Conservation (phyloP, 1,140 invertebrate species). For the Panagrolaimus sp. region DNA sequence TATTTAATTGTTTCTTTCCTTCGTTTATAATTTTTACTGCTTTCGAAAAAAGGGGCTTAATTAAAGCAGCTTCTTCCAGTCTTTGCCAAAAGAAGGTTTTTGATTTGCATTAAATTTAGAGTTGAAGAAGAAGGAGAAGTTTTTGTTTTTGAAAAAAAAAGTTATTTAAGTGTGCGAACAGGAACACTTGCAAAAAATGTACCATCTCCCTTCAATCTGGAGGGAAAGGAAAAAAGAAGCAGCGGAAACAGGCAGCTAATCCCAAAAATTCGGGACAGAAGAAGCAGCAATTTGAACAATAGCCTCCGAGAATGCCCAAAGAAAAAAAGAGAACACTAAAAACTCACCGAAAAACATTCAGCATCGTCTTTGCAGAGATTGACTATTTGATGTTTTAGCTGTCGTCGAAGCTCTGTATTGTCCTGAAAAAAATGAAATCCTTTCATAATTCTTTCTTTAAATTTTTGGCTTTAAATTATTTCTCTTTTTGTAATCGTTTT, state of each 20-base stretch:
- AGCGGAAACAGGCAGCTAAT: conserved; percentile 8
- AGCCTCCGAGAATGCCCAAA: background rate
- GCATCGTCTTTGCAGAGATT: conserved; percentile 40
- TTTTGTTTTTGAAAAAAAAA: no score
- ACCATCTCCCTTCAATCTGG: background rate
- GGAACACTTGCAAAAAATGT: conserved; percentile 4
- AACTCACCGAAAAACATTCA: conserved; percentile 42
- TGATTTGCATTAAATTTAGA: no score
- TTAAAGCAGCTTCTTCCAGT: no score
- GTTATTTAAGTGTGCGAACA: background rate
- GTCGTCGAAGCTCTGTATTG: conserved; percentile 33
- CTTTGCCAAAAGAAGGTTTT: no score
- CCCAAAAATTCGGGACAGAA: background rate
- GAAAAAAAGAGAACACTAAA: background rate
- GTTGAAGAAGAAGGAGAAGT: no score
- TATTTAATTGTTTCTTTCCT: no score
- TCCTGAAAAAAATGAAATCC: background rate
- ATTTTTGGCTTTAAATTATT: no score
- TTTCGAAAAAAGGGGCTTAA: no score
- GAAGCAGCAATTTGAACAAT: conserved; percentile 19
- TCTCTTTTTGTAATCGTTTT: no score
- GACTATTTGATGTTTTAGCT: conserved; percentile 38
- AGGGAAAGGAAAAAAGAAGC: no score
- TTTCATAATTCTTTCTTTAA: no score
- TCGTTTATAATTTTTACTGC: no score